Conservation (phyloP, 2,113 vertebrate genomes). For the Pycnonotus jocosus region DNA sequence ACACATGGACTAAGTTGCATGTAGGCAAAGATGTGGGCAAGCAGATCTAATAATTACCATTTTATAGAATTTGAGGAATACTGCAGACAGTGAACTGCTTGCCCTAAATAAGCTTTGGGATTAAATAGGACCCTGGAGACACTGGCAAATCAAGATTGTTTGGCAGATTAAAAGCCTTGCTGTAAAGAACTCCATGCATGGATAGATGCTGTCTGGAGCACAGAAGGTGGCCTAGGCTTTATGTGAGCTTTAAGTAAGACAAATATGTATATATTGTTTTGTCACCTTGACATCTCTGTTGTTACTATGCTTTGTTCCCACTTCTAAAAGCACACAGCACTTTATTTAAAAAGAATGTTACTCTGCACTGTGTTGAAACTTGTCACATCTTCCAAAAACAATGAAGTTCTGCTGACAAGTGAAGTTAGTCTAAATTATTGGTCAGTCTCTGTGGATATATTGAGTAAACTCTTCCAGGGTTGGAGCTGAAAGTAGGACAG, state of each 20-base stretch:
- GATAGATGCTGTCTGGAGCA: background rate
- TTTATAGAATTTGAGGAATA: background rate
- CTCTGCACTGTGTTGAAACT: background rate
- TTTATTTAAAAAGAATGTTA: background rate
- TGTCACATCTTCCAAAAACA: background rate
- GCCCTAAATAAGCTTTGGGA: background rate
- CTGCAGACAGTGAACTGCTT: background rate
- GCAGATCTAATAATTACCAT: background rate
- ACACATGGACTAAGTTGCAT: background rate
- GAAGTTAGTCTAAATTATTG: background rate
- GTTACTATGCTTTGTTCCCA: background rate
- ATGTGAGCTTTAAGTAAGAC: background rate
- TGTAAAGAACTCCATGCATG: background rate
- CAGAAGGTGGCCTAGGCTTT: background rate
- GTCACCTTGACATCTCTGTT: background rate
- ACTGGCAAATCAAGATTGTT: background rate
- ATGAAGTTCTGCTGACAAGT: background rate
- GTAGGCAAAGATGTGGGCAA: background rate
- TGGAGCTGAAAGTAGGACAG: background rate
- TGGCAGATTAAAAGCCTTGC: slow-evolving; percentile 22
- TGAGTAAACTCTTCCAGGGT: background rate
- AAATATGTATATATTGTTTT: background rate
- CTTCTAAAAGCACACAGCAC: background rate
- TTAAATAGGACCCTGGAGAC: background rate
- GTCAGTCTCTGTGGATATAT: background rate